phyloP scores from a whole-genome alignment of 2,888 invertebrate species.

The Ceramica pisi region DNA sequence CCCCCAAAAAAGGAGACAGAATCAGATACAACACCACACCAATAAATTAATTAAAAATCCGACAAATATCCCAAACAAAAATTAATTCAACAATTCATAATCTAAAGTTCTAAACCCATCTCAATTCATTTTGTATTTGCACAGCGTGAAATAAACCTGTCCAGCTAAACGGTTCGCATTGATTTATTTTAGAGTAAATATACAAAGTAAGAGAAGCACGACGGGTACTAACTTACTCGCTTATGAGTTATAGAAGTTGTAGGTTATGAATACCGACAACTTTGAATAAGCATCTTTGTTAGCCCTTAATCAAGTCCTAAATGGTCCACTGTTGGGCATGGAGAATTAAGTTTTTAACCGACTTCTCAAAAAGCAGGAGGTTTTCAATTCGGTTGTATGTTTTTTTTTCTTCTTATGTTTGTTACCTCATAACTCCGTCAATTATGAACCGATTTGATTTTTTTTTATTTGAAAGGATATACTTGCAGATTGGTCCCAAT shows the following conservation, averaged over 20 bases:
- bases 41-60: slow-evolving; percentile 21
- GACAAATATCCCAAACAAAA: slow-evolving; percentile 26
- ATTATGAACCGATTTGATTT: too few species aligned
- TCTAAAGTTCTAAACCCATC: slow-evolving; percentile 53
- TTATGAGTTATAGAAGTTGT: slow-evolving; percentile 51
- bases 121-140: slow-evolving; percentile 63
- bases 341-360: too few species aligned
- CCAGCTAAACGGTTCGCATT: slow-evolving; percentile 61
- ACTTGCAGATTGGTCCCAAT: too few species aligned
- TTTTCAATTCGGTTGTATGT: too few species aligned
- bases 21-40: neutral
- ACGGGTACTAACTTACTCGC: slow-evolving; percentile 39
- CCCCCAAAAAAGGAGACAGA: neutral
- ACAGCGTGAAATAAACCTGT: slow-evolving; percentile 68
- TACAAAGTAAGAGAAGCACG: slow-evolving; percentile 53
- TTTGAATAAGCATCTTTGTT: slow-evolving; percentile 35
- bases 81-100: slow-evolving; percentile 47
- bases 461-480: too few species aligned
- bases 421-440: too few species aligned
- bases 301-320: slow-evolving; percentile 26
- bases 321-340: neutral
- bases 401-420: too few species aligned
- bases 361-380: too few species aligned
- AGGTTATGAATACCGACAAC: slow-evolving; percentile 23
- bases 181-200: slow-evolving; percentile 62